Evolutionary conservation across 2,113 vertebrate species (phyloP).

Genomic region (Mungos mungo): DNA sequence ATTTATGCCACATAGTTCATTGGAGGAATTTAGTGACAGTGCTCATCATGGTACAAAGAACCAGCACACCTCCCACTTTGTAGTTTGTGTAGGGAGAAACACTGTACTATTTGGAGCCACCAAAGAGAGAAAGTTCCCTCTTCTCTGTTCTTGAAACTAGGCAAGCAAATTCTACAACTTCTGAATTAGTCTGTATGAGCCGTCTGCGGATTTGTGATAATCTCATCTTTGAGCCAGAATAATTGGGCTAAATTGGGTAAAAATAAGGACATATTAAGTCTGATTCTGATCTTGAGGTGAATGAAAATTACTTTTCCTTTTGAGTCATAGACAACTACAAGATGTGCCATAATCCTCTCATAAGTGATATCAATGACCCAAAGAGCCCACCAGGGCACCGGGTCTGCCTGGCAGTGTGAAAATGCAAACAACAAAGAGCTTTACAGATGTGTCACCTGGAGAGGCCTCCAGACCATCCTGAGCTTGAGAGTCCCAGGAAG

Average conservation of each 20-base stretch:
- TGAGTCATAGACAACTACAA: background rate
- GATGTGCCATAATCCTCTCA: background rate
- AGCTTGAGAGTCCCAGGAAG: background rate
- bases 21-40: background rate
- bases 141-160: background rate
- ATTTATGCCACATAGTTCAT: background rate
- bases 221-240: background rate
- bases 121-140: background rate
- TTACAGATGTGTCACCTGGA: background rate
- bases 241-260: background rate
- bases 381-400: background rate
- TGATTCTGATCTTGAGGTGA: background rate
- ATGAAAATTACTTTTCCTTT: conserved; percentile 20
- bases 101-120: background rate
- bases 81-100: background rate
- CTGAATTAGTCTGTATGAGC: background rate
- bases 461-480: background rate
- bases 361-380: background rate
- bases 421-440: background rate
- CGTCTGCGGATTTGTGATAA: background rate
- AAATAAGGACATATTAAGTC: background rate
- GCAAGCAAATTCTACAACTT: background rate
- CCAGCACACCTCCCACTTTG: background rate
- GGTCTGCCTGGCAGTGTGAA: background rate
- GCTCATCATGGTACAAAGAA: background rate